phyloP scores from a whole-genome alignment of 1,140 invertebrate species.

The Camponotus pennsylvanicus region DNA sequence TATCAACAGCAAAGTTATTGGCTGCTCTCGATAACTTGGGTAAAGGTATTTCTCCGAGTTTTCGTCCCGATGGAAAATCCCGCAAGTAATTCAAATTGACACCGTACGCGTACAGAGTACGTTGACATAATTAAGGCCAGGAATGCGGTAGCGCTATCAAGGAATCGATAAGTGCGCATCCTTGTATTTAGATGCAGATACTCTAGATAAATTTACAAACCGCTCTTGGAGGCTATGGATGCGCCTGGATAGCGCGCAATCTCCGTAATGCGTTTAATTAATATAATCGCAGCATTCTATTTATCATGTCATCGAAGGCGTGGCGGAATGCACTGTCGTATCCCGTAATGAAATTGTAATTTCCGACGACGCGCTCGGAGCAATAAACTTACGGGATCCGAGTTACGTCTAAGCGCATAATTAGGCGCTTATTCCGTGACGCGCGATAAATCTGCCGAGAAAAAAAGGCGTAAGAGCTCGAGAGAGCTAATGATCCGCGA shows the following conservation, averaged over 20 bases:
- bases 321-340: slow-evolving; percentile 22
- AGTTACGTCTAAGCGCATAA: not conserved
- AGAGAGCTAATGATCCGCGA: not conserved
- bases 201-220: not conserved
- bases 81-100: slow-evolving; percentile 20
- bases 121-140: not conserved
- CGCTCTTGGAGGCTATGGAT: not conserved
- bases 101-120: not conserved
- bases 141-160: not conserved
- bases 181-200: not conserved
- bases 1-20: slow-evolving; percentile 13
- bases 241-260: not conserved
- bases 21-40: not conserved
- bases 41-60: not conserved
- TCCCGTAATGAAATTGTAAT: slow-evolving; percentile 42
- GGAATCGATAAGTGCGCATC: not conserved
- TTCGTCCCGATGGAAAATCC: slow-evolving; percentile 12
- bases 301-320: slow-evolving; percentile 45
- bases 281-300: slow-evolving; percentile 14
- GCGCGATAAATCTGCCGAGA: slow-evolving; percentile 8
- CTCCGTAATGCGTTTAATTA: slow-evolving; percentile 40
- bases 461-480: slow-evolving; percentile 17
- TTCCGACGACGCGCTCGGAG: slow-evolving; percentile 16
- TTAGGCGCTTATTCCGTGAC: slow-evolving; percentile 12
- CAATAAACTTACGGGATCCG: slow-evolving; percentile 39